phyloP scores from a whole-genome alignment of 2,888 invertebrate species.

The Parnassius smintheus region DNA sequence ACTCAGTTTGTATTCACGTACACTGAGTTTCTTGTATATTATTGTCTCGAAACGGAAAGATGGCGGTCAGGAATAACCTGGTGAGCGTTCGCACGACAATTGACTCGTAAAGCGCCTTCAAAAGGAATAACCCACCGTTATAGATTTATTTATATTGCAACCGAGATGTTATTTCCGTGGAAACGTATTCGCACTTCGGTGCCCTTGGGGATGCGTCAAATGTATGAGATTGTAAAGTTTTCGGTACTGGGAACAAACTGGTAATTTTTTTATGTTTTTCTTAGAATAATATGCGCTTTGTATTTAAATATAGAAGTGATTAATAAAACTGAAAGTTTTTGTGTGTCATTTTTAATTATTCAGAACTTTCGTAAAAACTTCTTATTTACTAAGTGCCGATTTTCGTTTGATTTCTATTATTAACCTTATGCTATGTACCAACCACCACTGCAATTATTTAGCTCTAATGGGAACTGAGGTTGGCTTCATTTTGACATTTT shows the following conservation, averaged over 20 bases:
- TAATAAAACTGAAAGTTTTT: too few relatives aligned
- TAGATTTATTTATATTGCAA: constrained; percentile 19
- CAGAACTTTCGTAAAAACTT: too few relatives aligned
- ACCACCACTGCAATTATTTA: too few relatives aligned
- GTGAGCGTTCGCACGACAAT: constrained; percentile 50
- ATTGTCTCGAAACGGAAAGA: constrained; percentile 49
- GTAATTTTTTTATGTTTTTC: too few relatives aligned
- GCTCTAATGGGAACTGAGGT: too few relatives aligned
- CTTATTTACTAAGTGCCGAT: too few relatives aligned
- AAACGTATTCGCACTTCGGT: background rate
- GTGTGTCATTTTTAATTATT: too few relatives aligned
- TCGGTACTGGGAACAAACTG: background rate
- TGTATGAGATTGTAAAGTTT: constrained; percentile 18
- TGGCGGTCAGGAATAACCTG: constrained; percentile 49
- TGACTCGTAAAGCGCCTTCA: constrained; percentile 41
- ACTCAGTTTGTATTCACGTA: constrained; percentile 39
- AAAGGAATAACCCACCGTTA: constrained; percentile 20
- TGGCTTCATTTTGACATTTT: too few relatives aligned
- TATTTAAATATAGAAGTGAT: too few relatives aligned
- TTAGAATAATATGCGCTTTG: too few relatives aligned
- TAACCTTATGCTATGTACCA: too few relatives aligned
- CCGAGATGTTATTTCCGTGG: constrained; percentile 14
- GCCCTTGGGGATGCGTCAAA: constrained; percentile 9
- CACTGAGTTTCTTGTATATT: constrained; percentile 39
- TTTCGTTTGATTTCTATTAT: too few relatives aligned